Evolutionary conservation across 2,113 vertebrate species (phyloP).

Genomic region (Atherinomorus stipes): DNA sequence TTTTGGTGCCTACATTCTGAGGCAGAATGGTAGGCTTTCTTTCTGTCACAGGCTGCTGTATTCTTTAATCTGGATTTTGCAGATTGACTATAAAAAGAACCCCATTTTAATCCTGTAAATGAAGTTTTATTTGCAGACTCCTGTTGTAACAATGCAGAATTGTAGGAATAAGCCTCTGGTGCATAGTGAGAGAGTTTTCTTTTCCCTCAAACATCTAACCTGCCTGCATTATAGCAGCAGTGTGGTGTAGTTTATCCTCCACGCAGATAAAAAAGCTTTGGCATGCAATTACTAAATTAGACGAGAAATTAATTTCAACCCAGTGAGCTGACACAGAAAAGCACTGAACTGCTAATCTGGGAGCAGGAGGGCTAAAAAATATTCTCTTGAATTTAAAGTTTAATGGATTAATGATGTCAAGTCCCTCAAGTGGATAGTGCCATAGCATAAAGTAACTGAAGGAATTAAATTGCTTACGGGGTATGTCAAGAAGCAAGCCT

Average conservation of each 20-base stretch:
- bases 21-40: slow-evolving; percentile 43
- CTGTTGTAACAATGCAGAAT: slow-evolving; percentile 10
- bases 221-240: slow-evolving; percentile 42
- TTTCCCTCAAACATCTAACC: slow-evolving; percentile 44
- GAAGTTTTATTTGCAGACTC: slow-evolving; percentile 13
- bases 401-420: slow-evolving; percentile 81
- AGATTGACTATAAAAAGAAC: slow-evolving; percentile 31
- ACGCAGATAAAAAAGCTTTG: slow-evolving; percentile 65
- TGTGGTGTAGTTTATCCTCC: slow-evolving; percentile 40
- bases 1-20: slow-evolving; percentile 44
- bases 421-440: slow-evolving; percentile 71
- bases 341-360: slow-evolving; percentile 79
- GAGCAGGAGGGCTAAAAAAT: slow-evolving; percentile 70
- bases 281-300: slow-evolving; percentile 80
- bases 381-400: slow-evolving; percentile 78
- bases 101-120: slow-evolving; percentile 5
- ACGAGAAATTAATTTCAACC: slow-evolving; percentile 78
- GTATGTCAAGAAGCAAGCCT: slow-evolving; percentile 32
- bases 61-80: slow-evolving; percentile 32
- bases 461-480: slow-evolving; percentile 61
- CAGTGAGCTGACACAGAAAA: slow-evolving; percentile 81
- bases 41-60: slow-evolving; percentile 9
- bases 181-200: slow-evolving; percentile 6
- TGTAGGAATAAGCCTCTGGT: slow-evolving; percentile 14
- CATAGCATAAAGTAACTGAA: slow-evolving; percentile 61